Percentiles rank a stretch among this genome's conserved stretches.
phyloP scores from a whole-genome alignment of 2,797 vertebrate genomes.

The Pseudocheirus occidentalis region DNA sequence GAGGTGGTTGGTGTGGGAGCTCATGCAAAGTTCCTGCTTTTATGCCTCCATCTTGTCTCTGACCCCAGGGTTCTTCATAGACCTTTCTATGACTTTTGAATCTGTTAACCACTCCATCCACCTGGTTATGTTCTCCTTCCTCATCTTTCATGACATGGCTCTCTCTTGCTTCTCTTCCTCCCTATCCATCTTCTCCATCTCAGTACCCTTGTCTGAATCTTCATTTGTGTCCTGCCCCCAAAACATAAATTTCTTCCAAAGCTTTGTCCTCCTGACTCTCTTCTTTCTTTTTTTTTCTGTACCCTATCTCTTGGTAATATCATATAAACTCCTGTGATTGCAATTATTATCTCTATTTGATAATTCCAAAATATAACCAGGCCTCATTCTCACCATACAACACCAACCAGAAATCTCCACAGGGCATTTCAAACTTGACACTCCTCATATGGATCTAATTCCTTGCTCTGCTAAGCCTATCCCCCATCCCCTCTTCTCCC shows the following conservation, averaged over 20 bases:
- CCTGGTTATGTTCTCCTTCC: background rate
- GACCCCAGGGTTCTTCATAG: no score
- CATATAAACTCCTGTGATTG: background rate
- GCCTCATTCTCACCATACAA: background rate
- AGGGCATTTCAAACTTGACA: background rate
- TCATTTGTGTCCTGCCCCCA: background rate
- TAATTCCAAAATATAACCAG: background rate
- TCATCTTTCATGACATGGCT: background rate
- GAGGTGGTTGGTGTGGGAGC: no score
- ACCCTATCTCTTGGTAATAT: background rate
- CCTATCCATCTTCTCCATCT: no score
- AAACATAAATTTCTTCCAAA: background rate
- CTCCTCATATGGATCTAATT: background rate
- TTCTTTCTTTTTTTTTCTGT: background rate
- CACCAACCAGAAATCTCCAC: background rate
- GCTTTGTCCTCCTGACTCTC: background rate
- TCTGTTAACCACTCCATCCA: background rate
- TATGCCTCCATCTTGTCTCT: no score
- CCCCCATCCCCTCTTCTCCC: no score
- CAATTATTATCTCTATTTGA: background rate
- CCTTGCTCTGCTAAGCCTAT: no score
- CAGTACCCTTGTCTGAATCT: background rate
- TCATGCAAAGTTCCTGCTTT: no score
- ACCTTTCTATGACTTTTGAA: no score
- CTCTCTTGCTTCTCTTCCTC: background rate